phyloP scores from a whole-genome alignment of 2,888 invertebrate species.

The Diachrysia chrysitis region DNA sequence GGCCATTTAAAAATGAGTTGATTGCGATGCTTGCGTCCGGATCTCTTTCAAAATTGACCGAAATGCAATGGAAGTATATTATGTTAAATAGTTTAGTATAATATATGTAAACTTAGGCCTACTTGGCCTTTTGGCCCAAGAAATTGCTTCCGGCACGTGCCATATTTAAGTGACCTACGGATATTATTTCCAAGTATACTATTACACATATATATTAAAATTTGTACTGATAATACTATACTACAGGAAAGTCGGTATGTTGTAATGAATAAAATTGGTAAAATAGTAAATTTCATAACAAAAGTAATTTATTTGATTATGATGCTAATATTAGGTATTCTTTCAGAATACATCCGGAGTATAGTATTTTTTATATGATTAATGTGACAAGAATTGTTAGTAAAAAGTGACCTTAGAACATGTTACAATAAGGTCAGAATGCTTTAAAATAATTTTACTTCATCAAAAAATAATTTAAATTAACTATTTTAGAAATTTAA shows the following conservation, averaged over 20 bases:
- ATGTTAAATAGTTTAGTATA: no score
- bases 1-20: no score
- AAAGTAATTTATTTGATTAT: neutral
- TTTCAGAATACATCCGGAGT: neutral
- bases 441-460: constrained; percentile 19
- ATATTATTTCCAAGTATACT: neutral
- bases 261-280: neutral
- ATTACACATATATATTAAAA: no score
- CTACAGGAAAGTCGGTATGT: no score
- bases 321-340: neutral
- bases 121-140: neutral
- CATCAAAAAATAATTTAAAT: constrained; percentile 17
- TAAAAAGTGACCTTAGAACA: constrained; percentile 41
- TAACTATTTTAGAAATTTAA: neutral
- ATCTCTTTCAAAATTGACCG: no score
- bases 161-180: neutral
- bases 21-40: no score
- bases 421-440: constrained; percentile 50
- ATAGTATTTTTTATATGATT: neutral
- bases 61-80: no score
- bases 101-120: neutral
- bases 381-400: constrained; percentile 22
- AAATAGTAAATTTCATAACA: neutral
- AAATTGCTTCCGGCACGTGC: neutral
- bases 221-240: no score